Conservation (phyloP, 2,888 invertebrate genomes). For the Netelia virgata region DNA sequence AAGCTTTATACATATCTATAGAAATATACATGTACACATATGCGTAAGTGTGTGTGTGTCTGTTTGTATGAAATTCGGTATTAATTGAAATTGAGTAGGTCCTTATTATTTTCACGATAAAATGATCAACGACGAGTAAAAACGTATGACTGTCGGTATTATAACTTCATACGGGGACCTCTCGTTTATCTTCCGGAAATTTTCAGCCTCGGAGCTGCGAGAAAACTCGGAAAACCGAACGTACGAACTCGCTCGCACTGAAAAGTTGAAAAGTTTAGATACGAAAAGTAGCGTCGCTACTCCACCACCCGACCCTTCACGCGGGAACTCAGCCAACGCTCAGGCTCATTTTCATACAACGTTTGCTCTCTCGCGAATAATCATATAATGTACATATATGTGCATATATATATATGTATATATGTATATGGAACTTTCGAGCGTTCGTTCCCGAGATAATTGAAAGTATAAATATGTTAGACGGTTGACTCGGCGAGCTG, state of each 20-base stretch:
- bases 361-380: slow-evolving; percentile 16
- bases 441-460: background rate
- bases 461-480: background rate
- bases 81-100: background rate
- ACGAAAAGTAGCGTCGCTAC: slow-evolving; percentile 14
- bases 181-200: background rate
- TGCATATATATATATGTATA: too few species aligned
- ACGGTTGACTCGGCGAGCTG: background rate
- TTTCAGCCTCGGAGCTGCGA: background rate
- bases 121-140: background rate
- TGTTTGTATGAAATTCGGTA: too few species aligned
- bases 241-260: slow-evolving; percentile 15
- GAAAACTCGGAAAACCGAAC: slow-evolving; percentile 7
- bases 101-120: background rate
- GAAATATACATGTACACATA: too few species aligned
- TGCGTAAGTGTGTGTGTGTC: too few species aligned
- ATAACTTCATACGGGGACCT: background rate
- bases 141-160: background rate
- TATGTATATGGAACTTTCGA: slow-evolving; percentile 8
- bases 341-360: slow-evolving; percentile 31
- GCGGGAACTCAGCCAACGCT: slow-evolving; percentile 18
- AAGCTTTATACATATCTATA: too few species aligned
- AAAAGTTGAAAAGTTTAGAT: slow-evolving; percentile 12
- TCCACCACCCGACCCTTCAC: background rate
- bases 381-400: background rate